Conservation (phyloP, 2,888 invertebrate genomes). For the Schizotus pectinicornis region DNA sequence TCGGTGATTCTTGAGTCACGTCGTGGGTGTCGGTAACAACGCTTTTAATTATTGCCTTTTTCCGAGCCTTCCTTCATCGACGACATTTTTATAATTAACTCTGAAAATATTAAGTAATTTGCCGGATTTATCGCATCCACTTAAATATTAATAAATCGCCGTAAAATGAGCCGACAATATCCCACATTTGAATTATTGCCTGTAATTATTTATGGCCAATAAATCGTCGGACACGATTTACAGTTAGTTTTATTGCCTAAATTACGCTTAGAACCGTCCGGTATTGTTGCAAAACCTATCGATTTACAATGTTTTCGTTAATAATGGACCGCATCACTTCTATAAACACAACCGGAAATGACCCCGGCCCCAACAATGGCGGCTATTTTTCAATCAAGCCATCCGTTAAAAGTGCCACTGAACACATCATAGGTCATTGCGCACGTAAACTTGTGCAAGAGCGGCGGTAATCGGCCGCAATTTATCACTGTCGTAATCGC, state of each 20-base stretch:
- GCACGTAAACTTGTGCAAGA: slow-evolving; percentile 24
- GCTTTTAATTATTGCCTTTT: slow-evolving; percentile 16
- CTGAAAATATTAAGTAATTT: slow-evolving; percentile 3
- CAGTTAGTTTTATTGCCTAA: slow-evolving; percentile 20
- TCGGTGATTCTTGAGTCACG: slow-evolving; percentile 9
- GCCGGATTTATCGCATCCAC: slow-evolving; percentile 19
- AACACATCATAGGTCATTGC: slow-evolving; percentile 30
- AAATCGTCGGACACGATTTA: slow-evolving; percentile 21
- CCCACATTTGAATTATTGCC: slow-evolving; percentile 14
- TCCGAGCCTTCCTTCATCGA: not conserved
- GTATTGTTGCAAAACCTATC: not conserved
- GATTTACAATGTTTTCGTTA: too few species aligned
- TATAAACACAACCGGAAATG: slow-evolving; percentile 23
- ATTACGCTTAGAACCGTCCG: slow-evolving; percentile 7
- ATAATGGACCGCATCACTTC: too few species aligned
- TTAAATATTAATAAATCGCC: slow-evolving; percentile 25
- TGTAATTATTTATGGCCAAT: slow-evolving; percentile 23
- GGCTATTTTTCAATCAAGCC: slow-evolving; percentile 29
- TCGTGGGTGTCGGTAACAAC: slow-evolving; percentile 13
- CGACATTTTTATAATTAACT: slow-evolving; percentile 21
- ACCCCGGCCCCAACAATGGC: slow-evolving; percentile 24
- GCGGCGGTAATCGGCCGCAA: slow-evolving; percentile 25
- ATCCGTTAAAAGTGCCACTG: slow-evolving; percentile 31
- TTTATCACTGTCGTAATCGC: slow-evolving; percentile 30
- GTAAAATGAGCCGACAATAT: slow-evolving; percentile 21